Evolutionary conservation across 2,797 vertebrate species (phyloP).

Genomic region (Alfaro cultratus): DNA sequence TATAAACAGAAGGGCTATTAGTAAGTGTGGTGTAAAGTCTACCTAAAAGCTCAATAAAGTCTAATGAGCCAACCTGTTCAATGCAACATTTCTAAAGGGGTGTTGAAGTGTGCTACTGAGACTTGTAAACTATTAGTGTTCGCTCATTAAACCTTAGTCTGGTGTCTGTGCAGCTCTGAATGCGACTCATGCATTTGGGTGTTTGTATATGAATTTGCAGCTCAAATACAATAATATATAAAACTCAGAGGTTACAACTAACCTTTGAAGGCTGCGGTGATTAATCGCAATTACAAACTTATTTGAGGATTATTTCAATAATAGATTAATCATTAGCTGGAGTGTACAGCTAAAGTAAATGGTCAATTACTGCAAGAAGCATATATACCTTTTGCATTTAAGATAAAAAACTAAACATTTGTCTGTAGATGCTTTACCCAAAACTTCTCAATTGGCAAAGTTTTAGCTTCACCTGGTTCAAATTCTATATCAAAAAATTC

Average conservation of each 20-base stretch:
- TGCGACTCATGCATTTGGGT: background rate
- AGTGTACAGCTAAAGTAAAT: no score
- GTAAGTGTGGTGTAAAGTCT: background rate
- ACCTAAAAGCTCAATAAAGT: slow-evolving; percentile 16
- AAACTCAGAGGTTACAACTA: background rate
- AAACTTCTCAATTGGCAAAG: no score
- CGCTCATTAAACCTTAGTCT: background rate
- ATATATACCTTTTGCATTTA: no score
- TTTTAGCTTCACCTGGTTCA: no score
- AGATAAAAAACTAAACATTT: no score
- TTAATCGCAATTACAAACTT: no score
- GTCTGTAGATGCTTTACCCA: no score
- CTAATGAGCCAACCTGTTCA: background rate
- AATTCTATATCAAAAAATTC: no score
- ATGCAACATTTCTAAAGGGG: background rate
- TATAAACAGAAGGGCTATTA: background rate
- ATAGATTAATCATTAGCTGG: no score
- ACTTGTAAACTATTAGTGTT: slow-evolving; percentile 12
- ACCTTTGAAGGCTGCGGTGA: no score
- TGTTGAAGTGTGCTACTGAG: background rate
- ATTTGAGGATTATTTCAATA: no score
- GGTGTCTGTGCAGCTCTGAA: background rate
- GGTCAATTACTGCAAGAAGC: no score
- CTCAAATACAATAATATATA: background rate
- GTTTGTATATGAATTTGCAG: background rate